phyloP scores from a whole-genome alignment of 1,140 invertebrate species.

The Musca vetustissima region DNA sequence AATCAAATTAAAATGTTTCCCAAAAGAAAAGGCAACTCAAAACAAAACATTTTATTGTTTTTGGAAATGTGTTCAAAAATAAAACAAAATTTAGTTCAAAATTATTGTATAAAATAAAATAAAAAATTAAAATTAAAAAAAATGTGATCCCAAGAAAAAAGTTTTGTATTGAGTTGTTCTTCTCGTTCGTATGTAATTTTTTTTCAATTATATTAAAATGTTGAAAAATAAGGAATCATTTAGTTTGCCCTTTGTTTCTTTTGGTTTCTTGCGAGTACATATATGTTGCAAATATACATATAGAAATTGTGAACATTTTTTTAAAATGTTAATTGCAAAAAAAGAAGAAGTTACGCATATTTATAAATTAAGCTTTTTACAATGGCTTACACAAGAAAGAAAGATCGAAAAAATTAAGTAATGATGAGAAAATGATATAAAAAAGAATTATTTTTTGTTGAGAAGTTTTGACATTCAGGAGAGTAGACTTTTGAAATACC shows the following conservation, averaged over 20 bases:
- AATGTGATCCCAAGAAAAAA: background rate
- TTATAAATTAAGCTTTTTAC: slow-evolving; percentile 15
- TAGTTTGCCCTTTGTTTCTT: background rate
- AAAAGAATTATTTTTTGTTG: background rate
- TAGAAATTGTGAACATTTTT: background rate
- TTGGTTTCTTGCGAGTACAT: background rate
- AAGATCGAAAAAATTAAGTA: background rate
- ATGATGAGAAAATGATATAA: slow-evolving; percentile 1
- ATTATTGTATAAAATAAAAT: background rate
- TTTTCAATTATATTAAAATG: background rate
- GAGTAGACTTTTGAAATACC: too few relatives aligned
- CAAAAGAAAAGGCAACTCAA: too few relatives aligned
- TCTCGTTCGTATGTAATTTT: background rate
- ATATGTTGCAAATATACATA: too few relatives aligned
- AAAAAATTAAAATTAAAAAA: background rate
- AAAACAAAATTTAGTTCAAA: too few relatives aligned
- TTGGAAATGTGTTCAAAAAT: too few relatives aligned
- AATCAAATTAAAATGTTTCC: too few relatives aligned
- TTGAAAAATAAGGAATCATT: slow-evolving; percentile 6
- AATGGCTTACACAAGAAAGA: slow-evolving; percentile 11
- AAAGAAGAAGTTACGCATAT: slow-evolving; percentile 8
- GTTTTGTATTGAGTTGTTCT: slow-evolving; percentile 4
- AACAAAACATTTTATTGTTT: too few relatives aligned
- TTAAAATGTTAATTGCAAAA: slow-evolving; percentile 7
- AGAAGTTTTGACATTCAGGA: background rate